phyloP scores from a whole-genome alignment of 2,113 vertebrate species.

The Mustela nigripes region DNA sequence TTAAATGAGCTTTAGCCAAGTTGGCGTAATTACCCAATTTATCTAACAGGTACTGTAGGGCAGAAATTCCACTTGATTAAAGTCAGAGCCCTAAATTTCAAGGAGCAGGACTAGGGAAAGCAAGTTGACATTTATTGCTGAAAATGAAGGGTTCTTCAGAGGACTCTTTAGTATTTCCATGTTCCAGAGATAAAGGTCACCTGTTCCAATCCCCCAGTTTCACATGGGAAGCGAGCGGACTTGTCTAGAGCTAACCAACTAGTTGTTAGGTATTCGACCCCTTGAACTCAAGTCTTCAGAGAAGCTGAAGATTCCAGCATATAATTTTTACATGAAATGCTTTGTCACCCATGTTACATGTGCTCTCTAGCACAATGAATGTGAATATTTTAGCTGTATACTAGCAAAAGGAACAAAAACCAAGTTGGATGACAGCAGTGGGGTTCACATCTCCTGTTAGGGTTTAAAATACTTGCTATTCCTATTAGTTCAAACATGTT shows the following conservation, averaged over 20 bases:
- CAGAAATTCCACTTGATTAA: slow-evolving; percentile 3
- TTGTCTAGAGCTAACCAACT: not conserved
- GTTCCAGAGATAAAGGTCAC: not conserved
- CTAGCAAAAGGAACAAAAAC: not conserved
- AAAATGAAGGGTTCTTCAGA: not conserved
- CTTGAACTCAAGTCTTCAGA: not conserved
- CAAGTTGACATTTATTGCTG: not conserved
- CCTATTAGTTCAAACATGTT: not conserved
- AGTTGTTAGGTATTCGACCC: not conserved
- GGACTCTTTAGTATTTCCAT: not conserved
- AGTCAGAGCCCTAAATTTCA: not conserved
- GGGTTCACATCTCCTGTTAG: not conserved
- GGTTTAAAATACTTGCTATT: not conserved
- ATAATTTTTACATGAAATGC: not conserved
- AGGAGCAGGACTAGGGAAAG: not conserved
- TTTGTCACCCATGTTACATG: not conserved
- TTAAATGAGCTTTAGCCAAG: slow-evolving; percentile 1
- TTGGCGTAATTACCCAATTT: not conserved
- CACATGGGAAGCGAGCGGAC: not conserved
- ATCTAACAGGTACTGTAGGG: not conserved
- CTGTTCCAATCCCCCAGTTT: not conserved
- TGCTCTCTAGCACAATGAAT: not conserved
- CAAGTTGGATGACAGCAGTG: not conserved
- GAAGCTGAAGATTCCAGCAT: not conserved
- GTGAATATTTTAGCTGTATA: not conserved